Percentiles rank a stretch among this genome's conserved stretches.
Conservation (phyloP, 2,888 invertebrate genomes). For the Eumacrocentrus americanus region DNA sequence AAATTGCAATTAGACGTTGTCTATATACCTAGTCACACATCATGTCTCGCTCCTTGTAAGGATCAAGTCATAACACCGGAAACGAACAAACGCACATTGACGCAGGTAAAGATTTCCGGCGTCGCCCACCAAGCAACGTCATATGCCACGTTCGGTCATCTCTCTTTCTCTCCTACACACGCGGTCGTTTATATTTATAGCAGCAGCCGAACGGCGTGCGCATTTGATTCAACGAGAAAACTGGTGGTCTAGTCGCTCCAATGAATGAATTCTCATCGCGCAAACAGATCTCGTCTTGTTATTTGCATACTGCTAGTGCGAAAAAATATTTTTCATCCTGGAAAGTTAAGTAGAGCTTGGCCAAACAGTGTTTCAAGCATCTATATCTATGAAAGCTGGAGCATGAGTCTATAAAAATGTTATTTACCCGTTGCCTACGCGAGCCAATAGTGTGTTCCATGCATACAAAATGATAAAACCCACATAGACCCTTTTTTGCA, state of each 20-base stretch:
- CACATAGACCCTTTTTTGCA: too few species aligned
- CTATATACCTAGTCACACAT: background rate
- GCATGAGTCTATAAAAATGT: too few species aligned
- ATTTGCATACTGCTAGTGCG: too few species aligned
- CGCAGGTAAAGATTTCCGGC: slow-evolving; percentile 37
- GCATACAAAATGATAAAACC: too few species aligned
- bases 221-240: background rate
- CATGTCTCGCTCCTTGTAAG: slow-evolving; percentile 11
- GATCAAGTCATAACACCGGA: background rate
- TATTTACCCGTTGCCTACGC: too few species aligned
- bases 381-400: too few species aligned
- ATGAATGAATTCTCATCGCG: background rate
- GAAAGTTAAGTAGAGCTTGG: too few species aligned
- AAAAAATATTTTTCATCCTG: too few species aligned
- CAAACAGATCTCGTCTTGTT: too few species aligned
- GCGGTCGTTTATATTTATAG: background rate
- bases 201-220: background rate
- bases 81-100: slow-evolving; percentile 25
- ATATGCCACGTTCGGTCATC: background rate
- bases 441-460: too few species aligned
- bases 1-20: background rate
- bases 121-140: slow-evolving; percentile 30
- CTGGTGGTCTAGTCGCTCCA: background rate
- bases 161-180: background rate
- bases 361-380: too few species aligned